Conservation (phyloP, 2,888 invertebrate genomes). For the Drosophila robusta region DNA sequence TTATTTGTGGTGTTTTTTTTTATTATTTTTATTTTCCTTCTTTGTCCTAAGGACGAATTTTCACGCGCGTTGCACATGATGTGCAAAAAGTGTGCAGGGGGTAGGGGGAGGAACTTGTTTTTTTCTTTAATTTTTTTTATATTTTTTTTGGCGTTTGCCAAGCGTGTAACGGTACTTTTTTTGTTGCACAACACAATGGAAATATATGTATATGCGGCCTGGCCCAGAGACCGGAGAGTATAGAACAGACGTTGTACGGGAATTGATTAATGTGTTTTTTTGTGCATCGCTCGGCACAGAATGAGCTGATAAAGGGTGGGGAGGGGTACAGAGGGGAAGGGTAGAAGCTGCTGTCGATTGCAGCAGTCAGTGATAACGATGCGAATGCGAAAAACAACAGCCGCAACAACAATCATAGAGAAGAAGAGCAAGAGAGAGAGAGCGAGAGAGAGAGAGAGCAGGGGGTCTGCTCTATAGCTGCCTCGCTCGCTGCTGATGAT, state of each 20-base stretch:
- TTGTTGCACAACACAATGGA: slow-evolving; percentile 45
- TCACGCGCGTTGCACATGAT: slow-evolving; percentile 77
- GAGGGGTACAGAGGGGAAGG: background rate
- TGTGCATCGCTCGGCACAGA: slow-evolving; percentile 40
- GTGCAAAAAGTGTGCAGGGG: slow-evolving; percentile 42
- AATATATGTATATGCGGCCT: slow-evolving; percentile 38
- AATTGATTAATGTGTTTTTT: slow-evolving; percentile 80
- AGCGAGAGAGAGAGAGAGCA: slow-evolving; percentile 4
- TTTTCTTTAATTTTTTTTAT: slow-evolving; percentile 11
- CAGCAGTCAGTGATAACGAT: slow-evolving; percentile 78
- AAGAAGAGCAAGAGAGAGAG: background rate
- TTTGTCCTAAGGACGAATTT: slow-evolving; percentile 71
- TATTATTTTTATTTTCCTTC: slow-evolving; percentile 14
- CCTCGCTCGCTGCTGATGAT: slow-evolving; percentile 57
- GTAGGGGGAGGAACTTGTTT: slow-evolving; percentile 8
- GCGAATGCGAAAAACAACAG: slow-evolving; percentile 45
- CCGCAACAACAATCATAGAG: slow-evolving; percentile 4
- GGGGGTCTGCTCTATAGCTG: slow-evolving; percentile 17
- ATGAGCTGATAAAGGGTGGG: background rate
- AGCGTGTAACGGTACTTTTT: slow-evolving; percentile 70
- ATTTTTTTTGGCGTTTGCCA: slow-evolving; percentile 41
- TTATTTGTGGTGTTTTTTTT: slow-evolving; percentile 10
- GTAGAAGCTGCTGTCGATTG: slow-evolving; percentile 67
- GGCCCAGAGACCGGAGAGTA: slow-evolving; percentile 36
- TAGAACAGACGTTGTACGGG: slow-evolving; percentile 52